Evolutionary conservation across 2,797 vertebrate genomes (phyloP), one percentile per base, ranked within the genome.

Genomic region (Florisuga fusca): DNA sequence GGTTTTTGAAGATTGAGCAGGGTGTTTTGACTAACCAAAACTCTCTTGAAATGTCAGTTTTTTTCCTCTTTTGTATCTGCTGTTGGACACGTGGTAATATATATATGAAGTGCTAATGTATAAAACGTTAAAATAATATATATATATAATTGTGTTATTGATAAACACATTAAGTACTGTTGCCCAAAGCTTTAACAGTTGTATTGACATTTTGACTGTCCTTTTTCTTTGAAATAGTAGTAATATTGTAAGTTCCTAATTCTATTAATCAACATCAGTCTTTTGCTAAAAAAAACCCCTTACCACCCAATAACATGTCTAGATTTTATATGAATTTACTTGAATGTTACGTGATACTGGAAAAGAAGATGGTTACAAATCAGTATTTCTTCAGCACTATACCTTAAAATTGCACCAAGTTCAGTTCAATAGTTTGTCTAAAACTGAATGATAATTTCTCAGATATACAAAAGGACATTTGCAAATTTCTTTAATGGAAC

Each of bases 1-100:
- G 59, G 15, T 12, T 82, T 87, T 93, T 94, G 53, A 66, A 95
- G 81, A 85, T 53, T 63, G 50, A 87, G 18, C 45, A 53, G 94
- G 80, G 82, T 33, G 50, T 73, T 91, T 79, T 76, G 22, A 82
- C 73, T 87, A 71, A 87, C 86, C 87, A 25, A 43, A 77, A 27
- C 23, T 72, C 29, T 85, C 43, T 54, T 68, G 64, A 87, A 93
- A 79, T 73, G 25, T 66, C 33, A 69, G 64, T 31, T 54, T 90
- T 51, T 38, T 3, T 77, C 50, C 33, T 83, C 12, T 10, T 83
- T 71, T 80, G 10, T 45, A 20, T 74, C 83, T 83, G 10, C 5
- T 90, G 11, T 59, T 76, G 45, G 22, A 33, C 18, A 55, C 5
- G 18, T 41, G 14, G 51, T 46, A 34, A 53, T 27, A 7, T 46